Evolutionary conservation across 2,113 vertebrate genomes (phyloP).

Genomic region (Maccullochella peelii): DNA sequence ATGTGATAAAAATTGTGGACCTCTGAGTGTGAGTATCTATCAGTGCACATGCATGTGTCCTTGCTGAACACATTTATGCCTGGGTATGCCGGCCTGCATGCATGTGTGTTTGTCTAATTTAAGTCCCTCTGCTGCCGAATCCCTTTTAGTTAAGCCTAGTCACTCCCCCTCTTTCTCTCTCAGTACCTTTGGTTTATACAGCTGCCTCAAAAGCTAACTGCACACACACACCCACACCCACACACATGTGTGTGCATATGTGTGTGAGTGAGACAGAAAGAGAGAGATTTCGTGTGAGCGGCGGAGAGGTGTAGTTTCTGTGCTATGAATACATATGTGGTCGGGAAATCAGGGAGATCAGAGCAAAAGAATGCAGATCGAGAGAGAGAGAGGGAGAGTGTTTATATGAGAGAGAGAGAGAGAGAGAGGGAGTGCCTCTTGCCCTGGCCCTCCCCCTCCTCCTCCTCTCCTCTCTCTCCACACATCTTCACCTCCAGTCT

Average conservation of each 20-base stretch:
- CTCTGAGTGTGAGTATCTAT: background rate
- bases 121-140: background rate
- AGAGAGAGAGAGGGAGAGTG: background rate
- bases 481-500: slow-evolving; percentile 58
- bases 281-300: slow-evolving; percentile 28
- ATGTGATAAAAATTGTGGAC: background rate
- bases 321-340: slow-evolving; percentile 64
- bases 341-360: slow-evolving; percentile 57
- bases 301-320: slow-evolving; percentile 51
- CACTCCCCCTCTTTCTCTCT: background rate
- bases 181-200: slow-evolving; percentile 58
- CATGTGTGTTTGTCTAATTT: background rate
- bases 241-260: background rate
- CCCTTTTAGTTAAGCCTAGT: slow-evolving; percentile 4
- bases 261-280: slow-evolving; percentile 13
- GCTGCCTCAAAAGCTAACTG: slow-evolving; percentile 37
- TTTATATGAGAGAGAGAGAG: background rate
- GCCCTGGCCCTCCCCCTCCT: background rate
- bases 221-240: background rate
- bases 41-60: background rate
- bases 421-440: slow-evolving; percentile 3
- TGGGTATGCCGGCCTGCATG: background rate
- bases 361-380: slow-evolving; percentile 61
- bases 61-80: background rate
- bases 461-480: slow-evolving; percentile 4